phyloP scores from a whole-genome alignment of 2,113 vertebrate species.

The Podiceps cristatus region DNA sequence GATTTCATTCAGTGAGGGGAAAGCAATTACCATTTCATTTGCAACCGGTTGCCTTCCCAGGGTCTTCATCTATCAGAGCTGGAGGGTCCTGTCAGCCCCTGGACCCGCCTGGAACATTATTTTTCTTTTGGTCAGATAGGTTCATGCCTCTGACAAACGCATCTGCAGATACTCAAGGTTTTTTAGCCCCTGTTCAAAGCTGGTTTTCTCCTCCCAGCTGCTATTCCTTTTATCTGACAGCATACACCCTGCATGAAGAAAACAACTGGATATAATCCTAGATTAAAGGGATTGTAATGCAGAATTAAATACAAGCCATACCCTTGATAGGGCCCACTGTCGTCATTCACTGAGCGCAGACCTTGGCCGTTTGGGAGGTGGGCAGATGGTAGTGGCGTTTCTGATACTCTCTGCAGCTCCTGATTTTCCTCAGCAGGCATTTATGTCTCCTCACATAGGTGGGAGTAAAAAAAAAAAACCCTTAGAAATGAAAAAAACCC shows the following conservation, averaged over 20 bases:
- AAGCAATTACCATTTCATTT: constrained; percentile 82
- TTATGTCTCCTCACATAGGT: background rate
- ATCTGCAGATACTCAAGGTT: background rate
- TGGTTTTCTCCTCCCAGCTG: constrained; percentile 2
- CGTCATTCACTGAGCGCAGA: constrained; percentile 16
- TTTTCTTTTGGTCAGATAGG: background rate
- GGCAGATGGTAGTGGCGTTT: constrained; percentile 25
- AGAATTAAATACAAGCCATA: constrained; percentile 52
- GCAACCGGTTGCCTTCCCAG: constrained; percentile 60
- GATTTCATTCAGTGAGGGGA: constrained; percentile 77
- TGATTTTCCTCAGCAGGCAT: constrained; percentile 21
- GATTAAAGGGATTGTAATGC: constrained; percentile 76
- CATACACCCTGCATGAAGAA: constrained; percentile 72
- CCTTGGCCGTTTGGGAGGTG: background rate
- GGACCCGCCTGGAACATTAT: background rate
- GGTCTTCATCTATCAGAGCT: constrained; percentile 48
- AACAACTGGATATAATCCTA: constrained; percentile 83
- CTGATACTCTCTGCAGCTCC: background rate
- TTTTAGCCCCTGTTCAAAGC: background rate
- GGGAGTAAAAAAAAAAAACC: background rate
- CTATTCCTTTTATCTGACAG: constrained; percentile 61
- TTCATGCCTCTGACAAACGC: background rate
- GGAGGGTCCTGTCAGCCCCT: constrained; percentile 25
- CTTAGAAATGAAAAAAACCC: background rate
- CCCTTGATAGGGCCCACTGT: constrained; percentile 8